Percentiles rank a stretch among this genome's conserved stretches.
Conservation (phyloP, 2,888 invertebrate genomes). For the Matsumyia berberina region DNA sequence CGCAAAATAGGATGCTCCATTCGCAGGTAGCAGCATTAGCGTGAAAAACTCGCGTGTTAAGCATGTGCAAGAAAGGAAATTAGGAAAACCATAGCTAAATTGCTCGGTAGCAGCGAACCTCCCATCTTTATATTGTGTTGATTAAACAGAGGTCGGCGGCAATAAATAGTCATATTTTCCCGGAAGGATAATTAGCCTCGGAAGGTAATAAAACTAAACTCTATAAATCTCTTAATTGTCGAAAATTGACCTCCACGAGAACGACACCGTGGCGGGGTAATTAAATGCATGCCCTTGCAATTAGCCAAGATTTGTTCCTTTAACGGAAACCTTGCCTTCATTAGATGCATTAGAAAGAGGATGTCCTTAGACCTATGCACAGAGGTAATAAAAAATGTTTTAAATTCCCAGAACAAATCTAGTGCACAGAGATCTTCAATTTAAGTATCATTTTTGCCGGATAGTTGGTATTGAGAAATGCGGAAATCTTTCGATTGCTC, state of each 20-base stretch:
- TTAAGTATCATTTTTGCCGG: not conserved
- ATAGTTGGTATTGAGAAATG: not conserved
- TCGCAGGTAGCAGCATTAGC: constrained; percentile 28
- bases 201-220: constrained; percentile 24
- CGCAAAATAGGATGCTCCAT: constrained; percentile 11
- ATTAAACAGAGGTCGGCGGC: not conserved
- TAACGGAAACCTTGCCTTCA: not conserved
- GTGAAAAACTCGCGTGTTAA: constrained; percentile 38
- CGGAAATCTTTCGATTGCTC: not conserved
- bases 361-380: not conserved
- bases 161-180: constrained; percentile 8
- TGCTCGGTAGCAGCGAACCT: constrained; percentile 10
- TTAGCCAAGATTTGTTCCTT: not conserved
- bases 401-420: not conserved
- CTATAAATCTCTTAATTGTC: not conserved
- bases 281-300: not conserved
- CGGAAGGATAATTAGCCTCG: constrained; percentile 3
- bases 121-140: not conserved
- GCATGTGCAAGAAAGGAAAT: constrained; percentile 17
- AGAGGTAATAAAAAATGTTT: not conserved
- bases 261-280: not conserved
- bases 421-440: not conserved
- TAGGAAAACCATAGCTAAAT: constrained; percentile 26
- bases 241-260: not conserved
- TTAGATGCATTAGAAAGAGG: not conserved